A percentile compares a stretch with the other conserved stretches of the same genome.
Conservation (phyloP, 2,888 invertebrate species). For the Chrysodeixis includens region DNA sequence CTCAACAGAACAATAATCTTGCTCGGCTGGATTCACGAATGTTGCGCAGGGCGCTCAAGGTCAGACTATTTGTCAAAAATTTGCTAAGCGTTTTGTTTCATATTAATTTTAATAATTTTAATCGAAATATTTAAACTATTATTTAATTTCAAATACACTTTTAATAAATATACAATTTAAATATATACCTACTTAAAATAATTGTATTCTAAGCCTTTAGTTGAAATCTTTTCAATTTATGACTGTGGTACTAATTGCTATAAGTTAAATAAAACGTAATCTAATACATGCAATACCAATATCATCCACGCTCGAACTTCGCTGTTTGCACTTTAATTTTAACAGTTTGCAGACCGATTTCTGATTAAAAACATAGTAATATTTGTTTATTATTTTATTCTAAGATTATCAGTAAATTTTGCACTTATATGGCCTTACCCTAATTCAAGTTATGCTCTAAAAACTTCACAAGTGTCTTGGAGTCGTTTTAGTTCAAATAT, state of each 20-base stretch:
- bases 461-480: too few relatives aligned
- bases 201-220: too few relatives aligned
- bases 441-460: too few relatives aligned
- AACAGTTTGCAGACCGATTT: too few relatives aligned
- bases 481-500: too few relatives aligned
- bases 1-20: slow-evolving; percentile 68
- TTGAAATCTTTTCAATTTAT: neutral
- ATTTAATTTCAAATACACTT: neutral
- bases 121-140: slow-evolving; percentile 14
- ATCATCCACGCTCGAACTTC: slow-evolving; percentile 2
- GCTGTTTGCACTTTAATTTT: neutral
- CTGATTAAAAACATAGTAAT: too few relatives aligned
- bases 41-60: slow-evolving; percentile 78
- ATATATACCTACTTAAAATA: neutral
- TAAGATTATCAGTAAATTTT: too few relatives aligned
- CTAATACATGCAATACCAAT: slow-evolving; percentile 39
- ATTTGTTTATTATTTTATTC: too few relatives aligned
- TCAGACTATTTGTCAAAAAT: slow-evolving; percentile 78
- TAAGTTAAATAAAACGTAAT: slow-evolving; percentile 44
- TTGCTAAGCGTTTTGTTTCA: slow-evolving; percentile 65
- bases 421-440: too few relatives aligned
- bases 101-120: slow-evolving; percentile 26
- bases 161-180: neutral
- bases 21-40: slow-evolving; percentile 69
- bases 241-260: slow-evolving; percentile 11